Conservation (phyloP, 2,888 invertebrate species). For the Lasioglossum figueresi region DNA sequence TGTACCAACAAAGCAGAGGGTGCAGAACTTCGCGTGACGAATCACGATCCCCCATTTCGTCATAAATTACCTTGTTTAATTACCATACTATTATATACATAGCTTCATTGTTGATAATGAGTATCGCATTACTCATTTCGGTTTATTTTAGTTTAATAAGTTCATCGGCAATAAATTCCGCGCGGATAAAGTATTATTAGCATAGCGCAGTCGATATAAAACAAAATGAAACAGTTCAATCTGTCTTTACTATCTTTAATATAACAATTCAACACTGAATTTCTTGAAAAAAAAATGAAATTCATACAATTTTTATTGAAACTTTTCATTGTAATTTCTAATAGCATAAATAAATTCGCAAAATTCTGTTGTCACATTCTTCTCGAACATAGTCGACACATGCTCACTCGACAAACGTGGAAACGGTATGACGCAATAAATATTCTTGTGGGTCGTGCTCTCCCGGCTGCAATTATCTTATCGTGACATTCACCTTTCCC, state of each 20-base stretch:
- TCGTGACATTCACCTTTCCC: constrained; percentile 31
- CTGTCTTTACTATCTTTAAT: background rate
- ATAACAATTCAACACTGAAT: background rate
- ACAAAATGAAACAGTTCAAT: background rate
- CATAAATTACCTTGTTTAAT: constrained; percentile 38
- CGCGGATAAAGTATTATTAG: background rate
- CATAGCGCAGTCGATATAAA: background rate
- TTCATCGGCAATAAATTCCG: constrained; percentile 12
- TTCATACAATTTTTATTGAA: background rate
- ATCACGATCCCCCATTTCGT: constrained; percentile 29
- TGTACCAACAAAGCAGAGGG: constrained; percentile 14
- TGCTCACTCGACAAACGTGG: background rate
- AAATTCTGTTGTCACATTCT: background rate
- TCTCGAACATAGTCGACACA: background rate
- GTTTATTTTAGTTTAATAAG: constrained; percentile 2
- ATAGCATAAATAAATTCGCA: background rate
- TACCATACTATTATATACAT: constrained; percentile 21
- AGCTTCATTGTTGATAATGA: constrained; percentile 28
- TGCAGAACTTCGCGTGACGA: constrained; percentile 36
- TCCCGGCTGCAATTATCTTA: constrained; percentile 22
- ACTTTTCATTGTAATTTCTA: background rate
- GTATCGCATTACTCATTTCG: constrained; percentile 1
- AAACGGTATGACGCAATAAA: constrained; percentile 9
- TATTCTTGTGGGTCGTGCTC: background rate
- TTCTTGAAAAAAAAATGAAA: background rate